Evolutionary conservation across 2,888 invertebrate genomes (phyloP).

Genomic region (Incurvaria masculella): DNA sequence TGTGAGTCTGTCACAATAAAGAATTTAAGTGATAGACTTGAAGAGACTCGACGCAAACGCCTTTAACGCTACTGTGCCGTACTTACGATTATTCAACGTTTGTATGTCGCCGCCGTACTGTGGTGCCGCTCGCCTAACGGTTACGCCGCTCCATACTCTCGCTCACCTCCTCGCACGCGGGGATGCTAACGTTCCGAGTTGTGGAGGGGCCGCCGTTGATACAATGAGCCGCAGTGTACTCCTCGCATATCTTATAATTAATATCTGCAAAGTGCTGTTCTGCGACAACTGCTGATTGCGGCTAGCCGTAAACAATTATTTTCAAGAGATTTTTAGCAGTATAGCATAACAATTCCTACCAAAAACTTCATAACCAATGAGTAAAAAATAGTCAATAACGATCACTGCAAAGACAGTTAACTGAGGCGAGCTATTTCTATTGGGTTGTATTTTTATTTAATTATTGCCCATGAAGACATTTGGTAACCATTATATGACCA

Average conservation of each 20-base stretch:
- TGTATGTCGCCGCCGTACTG: not conserved
- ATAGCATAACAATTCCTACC: no score
- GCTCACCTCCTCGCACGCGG: not conserved
- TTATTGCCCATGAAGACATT: no score
- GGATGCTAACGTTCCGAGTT: no score
- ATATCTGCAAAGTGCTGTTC: not conserved
- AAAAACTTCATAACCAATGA: no score
- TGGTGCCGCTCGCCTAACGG: not conserved
- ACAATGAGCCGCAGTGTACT: not conserved
- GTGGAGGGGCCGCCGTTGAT: not conserved
- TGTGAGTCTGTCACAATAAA: not conserved
- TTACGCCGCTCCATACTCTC: not conserved
- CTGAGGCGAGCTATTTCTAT: no score
- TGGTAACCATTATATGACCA: no score
- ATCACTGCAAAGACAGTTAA: no score
- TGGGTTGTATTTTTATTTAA: no score
- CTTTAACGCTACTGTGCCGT: constrained; percentile 22
- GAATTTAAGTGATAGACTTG: not conserved
- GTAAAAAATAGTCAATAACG: no score
- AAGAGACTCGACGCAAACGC: not conserved
- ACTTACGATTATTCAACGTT: constrained; percentile 30
- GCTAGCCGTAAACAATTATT: no score
- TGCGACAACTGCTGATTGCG: no score
- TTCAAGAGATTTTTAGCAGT: no score
- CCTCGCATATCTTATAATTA: not conserved